Percentiles rank a stretch among this genome's conserved stretches.
Conservation (phyloP, 2,113 vertebrate species). For the Cinclus cinclus region DNA sequence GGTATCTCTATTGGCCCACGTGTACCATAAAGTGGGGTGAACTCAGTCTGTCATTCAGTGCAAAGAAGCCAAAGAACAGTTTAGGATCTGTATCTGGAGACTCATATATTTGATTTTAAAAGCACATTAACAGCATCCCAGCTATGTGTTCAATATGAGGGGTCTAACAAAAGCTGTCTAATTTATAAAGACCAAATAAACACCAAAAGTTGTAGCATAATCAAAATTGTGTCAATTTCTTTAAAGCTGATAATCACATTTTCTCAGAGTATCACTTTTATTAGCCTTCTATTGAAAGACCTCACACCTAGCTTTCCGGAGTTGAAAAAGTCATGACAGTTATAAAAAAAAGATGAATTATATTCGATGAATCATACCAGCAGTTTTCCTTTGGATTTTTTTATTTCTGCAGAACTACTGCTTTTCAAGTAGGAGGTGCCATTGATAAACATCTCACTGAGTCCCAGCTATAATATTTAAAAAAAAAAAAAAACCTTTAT, state of each 20-base stretch:
- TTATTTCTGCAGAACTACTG: not conserved
- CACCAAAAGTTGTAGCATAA: rapidly evolving
- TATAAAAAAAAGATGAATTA: not conserved
- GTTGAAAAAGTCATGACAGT: not conserved
- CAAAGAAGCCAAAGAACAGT: not conserved
- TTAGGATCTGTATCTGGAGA: not conserved
- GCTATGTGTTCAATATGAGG: not conserved
- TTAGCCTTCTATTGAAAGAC: not conserved
- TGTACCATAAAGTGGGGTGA: not conserved
- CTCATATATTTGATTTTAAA: not conserved
- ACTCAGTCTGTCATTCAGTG: not conserved
- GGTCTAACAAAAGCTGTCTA: not conserved
- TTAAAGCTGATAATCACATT: not conserved
- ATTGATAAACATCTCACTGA: not conserved
- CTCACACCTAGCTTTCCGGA: not conserved
- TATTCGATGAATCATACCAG: not conserved
- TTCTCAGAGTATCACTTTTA: not conserved
- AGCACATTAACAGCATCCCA: not conserved
- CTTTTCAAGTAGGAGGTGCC: not conserved
- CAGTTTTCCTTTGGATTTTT: not conserved
- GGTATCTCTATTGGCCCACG: not conserved
- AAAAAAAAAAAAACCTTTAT: not conserved
- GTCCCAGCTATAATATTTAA: not conserved
- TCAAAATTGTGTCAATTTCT: not conserved
- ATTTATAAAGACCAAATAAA: not conserved